phyloP scores from a whole-genome alignment of 1,140 invertebrate genomes.

The Drosophila littoralis region DNA sequence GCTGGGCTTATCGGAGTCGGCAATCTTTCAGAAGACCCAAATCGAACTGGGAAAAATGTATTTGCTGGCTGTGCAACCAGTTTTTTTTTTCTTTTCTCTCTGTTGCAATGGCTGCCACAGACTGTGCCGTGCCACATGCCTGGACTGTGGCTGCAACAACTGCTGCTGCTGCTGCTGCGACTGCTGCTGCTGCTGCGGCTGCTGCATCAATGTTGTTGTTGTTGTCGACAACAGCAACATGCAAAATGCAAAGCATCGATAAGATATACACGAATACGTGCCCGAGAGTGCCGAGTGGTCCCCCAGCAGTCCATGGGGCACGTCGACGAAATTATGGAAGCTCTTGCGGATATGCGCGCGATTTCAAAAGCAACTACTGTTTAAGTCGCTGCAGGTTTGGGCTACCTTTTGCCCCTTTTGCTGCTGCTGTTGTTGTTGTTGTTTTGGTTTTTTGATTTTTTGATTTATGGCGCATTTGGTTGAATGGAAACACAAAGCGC shows the following conservation, averaged over 20 bases:
- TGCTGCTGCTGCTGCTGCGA: slow-evolving; percentile 13
- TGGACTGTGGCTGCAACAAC: slow-evolving; percentile 11
- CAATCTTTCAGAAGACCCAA: slow-evolving; percentile 70
- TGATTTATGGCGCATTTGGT: slow-evolving; percentile 81
- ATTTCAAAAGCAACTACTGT: slow-evolving; percentile 83
- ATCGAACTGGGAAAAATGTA: slow-evolving; percentile 38
- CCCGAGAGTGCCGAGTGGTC: neutral
- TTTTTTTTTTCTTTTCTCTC: slow-evolving; percentile 11
- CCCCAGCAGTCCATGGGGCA: too few species aligned
- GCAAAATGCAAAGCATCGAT: slow-evolving; percentile 83
- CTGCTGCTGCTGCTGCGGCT: slow-evolving; percentile 5
- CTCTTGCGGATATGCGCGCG: slow-evolving; percentile 79
- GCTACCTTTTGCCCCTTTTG: slow-evolving; percentile 6
- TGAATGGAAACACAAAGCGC: slow-evolving; percentile 73
- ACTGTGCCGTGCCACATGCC: slow-evolving; percentile 20
- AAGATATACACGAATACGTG: slow-evolving; percentile 59
- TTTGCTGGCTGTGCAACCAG: slow-evolving; percentile 43
- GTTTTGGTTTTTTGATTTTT: slow-evolving; percentile 33
- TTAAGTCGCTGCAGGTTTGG: slow-evolving; percentile 26
- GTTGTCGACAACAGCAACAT: slow-evolving; percentile 74
- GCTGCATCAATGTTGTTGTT: slow-evolving; percentile 59
- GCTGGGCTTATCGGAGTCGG: slow-evolving; percentile 66
- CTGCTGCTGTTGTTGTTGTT: neutral
- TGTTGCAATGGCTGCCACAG: slow-evolving; percentile 64
- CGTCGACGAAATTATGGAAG: slow-evolving; percentile 74